A percentile compares a stretch with the other conserved stretches of the same genome.
These are phyloP conservation scores for Isurus oxyrinchus DNA, from an alignment of 2,113 vertebrate species.

Conservation along the genomic window DNA sequence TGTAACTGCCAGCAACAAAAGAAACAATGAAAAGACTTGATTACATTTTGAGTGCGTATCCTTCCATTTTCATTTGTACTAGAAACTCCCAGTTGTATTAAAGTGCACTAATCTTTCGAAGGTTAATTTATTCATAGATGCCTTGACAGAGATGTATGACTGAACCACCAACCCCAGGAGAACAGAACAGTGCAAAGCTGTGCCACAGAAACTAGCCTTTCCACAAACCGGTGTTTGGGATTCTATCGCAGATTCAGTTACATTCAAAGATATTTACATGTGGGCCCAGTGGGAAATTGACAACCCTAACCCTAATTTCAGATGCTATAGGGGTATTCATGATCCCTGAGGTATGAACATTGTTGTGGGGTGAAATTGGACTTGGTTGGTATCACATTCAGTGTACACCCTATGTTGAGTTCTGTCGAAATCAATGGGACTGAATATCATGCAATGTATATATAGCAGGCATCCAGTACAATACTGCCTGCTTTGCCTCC, in stretches of 20 bases:
- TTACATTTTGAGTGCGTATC: neutral
- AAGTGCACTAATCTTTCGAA: conserved; percentile 99
- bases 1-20: neutral
- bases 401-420: neutral
- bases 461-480: neutral
- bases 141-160: conserved; percentile 99
- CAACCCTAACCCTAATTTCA: neutral
- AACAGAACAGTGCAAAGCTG: conserved; percentile 56
- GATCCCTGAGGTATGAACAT: neutral
- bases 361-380: neutral
- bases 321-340: neutral
- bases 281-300: neutral
- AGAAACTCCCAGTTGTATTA: conserved; percentile 89
- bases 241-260: neutral
- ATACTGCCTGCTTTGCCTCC: neutral
- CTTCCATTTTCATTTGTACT: conserved; percentile 27
- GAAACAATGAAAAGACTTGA: conserved; percentile 22
- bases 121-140: conserved; percentile 99
- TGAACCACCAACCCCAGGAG: conserved; percentile 71
- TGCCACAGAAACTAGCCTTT: neutral
- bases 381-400: neutral
- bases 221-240: neutral
- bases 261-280: neutral
- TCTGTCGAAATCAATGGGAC: neutral
- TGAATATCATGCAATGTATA: neutral